Percentiles rank a stretch among this genome's conserved stretches.
phyloP scores from a whole-genome alignment of 2,113 vertebrate species.

The Hippocampus barbouri region DNA sequence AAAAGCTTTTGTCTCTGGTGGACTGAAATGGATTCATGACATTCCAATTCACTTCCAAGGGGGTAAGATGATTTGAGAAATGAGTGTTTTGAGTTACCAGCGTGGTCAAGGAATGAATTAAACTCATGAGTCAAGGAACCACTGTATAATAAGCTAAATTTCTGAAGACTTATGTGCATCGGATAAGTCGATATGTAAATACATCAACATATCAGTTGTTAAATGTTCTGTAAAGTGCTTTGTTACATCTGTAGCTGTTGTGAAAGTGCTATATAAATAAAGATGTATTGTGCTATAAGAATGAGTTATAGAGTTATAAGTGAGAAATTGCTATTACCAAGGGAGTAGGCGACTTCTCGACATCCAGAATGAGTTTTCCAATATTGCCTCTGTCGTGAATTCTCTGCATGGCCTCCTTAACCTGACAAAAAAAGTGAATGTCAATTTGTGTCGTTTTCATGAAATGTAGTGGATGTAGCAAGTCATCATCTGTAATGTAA shows the following conservation, averaged over 20 bases:
- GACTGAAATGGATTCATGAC: not conserved
- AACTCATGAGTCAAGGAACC: too few species aligned
- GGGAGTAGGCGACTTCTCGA: slow-evolving; percentile 94
- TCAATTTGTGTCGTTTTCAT: not conserved
- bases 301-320: not conserved
- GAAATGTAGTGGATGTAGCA: not conserved
- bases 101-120: too few species aligned
- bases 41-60: not conserved
- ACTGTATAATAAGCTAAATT: too few species aligned
- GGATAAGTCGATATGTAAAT: not conserved
- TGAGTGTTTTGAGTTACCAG: not conserved
- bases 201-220: not conserved
- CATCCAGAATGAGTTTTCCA: slow-evolving; percentile 95
- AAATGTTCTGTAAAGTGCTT: too few species aligned
- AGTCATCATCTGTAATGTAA: not conserved
- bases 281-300: not conserved
- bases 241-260: too few species aligned
- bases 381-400: slow-evolving; percentile 98
- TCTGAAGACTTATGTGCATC: not conserved
- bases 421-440: slow-evolving; percentile 67
- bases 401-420: slow-evolving; percentile 99
- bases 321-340: slow-evolving; percentile 74
- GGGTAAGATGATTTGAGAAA: not conserved
- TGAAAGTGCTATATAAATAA: too few species aligned
- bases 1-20: not conserved